Percentiles rank a stretch among this genome's conserved stretches.
Evolutionary conservation across 2,113 vertebrate species (phyloP).

Genomic region (Takifugu flavidus): DNA sequence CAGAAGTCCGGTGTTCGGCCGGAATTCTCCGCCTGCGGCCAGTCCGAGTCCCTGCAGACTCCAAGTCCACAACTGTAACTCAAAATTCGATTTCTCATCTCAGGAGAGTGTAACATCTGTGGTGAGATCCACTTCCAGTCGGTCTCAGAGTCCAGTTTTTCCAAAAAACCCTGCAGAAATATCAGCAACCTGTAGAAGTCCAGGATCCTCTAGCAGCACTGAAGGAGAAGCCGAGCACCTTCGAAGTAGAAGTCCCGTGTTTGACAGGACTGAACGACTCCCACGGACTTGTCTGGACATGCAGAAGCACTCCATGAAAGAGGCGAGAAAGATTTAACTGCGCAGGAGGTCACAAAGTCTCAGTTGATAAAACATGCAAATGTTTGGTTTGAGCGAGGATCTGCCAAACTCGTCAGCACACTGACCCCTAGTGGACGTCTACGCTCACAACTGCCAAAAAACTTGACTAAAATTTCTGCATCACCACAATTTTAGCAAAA

Average conservation of each 20-base stretch:
- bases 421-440: too few species aligned
- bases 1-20: conserved; percentile 38
- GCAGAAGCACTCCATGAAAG: neutral
- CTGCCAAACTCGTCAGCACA: too few species aligned
- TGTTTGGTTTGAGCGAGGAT: too few species aligned
- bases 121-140: neutral
- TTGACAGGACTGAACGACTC: neutral
- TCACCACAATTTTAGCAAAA: too few species aligned
- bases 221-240: neutral
- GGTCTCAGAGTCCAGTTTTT: conserved; percentile 26
- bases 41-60: conserved; percentile 4
- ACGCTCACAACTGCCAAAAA: too few species aligned
- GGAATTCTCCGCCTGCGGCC: neutral
- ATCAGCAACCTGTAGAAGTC: neutral
- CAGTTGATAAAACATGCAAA: too few species aligned
- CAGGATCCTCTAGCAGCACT: neutral
- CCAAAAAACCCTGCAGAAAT: conserved; percentile 19
- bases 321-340: too few species aligned
- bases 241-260: conserved; percentile 7
- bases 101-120: conserved; percentile 43
- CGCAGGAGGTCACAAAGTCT: too few species aligned
- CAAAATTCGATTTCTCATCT: conserved; percentile 45
- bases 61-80: conserved; percentile 12
- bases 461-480: too few species aligned
- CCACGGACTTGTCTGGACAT: fast-evolving